These are phyloP conservation scores for Capitulum mitella DNA, from an alignment of 2,888 invertebrate genomes.

Conservation along the genomic window DNA sequence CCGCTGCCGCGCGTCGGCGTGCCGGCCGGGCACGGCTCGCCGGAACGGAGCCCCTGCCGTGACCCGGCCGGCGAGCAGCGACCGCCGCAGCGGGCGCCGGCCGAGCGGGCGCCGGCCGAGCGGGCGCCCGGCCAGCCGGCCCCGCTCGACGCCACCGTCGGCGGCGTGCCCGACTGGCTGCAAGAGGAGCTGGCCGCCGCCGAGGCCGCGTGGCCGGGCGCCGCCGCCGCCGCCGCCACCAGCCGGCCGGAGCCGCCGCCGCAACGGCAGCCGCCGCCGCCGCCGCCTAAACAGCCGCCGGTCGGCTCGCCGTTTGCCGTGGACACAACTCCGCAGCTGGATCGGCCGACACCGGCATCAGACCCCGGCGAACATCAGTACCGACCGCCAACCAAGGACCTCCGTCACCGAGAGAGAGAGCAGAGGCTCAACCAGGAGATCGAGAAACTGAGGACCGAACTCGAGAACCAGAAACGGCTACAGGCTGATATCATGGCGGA, in stretches of 20 bases:
- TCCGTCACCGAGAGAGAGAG: constrained; percentile 30
- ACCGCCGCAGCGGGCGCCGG: constrained; percentile 13
- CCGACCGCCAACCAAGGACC: not conserved
- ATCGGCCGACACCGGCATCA: not conserved
- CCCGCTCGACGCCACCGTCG: constrained; percentile 28
- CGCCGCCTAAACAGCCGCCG: not conserved
- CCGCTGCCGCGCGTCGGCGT: constrained; percentile 44
- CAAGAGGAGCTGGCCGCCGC: constrained; percentile 43
- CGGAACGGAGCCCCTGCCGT: not conserved
- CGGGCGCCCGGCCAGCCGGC: constrained; percentile 4
- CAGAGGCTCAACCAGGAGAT: constrained; percentile 34
- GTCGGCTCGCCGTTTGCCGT: constrained; percentile 4
- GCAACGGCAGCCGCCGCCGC: not conserved
- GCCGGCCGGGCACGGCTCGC: constrained; percentile 25
- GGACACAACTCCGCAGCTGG: not conserved
- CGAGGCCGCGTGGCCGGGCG: constrained; percentile 34
- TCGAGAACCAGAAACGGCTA: constrained; percentile 28
- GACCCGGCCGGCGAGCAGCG: too few species aligned
- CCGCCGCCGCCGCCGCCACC: not conserved
- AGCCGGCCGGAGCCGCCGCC: not conserved
- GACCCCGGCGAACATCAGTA: not conserved
- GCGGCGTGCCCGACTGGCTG: constrained; percentile 46
- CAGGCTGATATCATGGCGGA: constrained; percentile 30
- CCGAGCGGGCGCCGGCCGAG: not conserved
- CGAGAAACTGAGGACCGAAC: constrained; percentile 31